Base-by-base conservation (phyloP, 1,140 invertebrate genomes). In the Eurosta solidaginis region DNA sequence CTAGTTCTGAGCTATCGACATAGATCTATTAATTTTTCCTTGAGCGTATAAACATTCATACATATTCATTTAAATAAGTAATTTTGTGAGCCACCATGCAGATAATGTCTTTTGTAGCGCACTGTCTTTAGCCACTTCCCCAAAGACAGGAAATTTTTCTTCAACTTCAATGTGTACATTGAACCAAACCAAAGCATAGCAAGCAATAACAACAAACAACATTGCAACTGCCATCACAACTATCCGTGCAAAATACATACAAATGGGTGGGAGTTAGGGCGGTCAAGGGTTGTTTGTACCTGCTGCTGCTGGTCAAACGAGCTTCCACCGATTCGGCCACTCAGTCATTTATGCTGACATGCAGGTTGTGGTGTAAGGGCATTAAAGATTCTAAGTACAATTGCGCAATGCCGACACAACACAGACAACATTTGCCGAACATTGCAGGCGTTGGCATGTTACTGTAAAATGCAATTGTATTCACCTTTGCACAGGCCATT, bases 381-480 rank as follows among this genome's bases (percentile, higher is more conserved):
- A 40, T 27, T n/a, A n/a, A n/a, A n/a, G n/a, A n/a, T n/a, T n/a
- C n/a, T n/a, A n/a, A 40, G 17, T 68, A 68, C 59, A 68, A 68
- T 68, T 20, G 59, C 59, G 59, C 59, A 68, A 40, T 68, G 33
- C 59, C 59, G 59, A 36, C 59, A 68, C 59, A 68, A 36, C 59
- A 68, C 59, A 68, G 59, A 68, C 59, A 68, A 68, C 33, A n/a
- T n/a, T n/a, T n/a, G n/a, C n/a, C n/a, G n/a, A n/a, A n/a, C n/a
- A n/a, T 68, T 33, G 59, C 59, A 68, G 59, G 59, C 59, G 59
- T 68, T 40, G 59, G 33, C 59, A 40, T 68, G 59, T 68, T 40
- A 40, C 59, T 68, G 59, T 33, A 68, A 59, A 68, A 36, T 68
- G 59, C 59, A 68, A 68, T 68, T 68, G 59, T 33, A 68, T 68